Evolutionary conservation across 1,140 invertebrate species (phyloP).

Genomic region (Diploscapter pachys): DNA sequence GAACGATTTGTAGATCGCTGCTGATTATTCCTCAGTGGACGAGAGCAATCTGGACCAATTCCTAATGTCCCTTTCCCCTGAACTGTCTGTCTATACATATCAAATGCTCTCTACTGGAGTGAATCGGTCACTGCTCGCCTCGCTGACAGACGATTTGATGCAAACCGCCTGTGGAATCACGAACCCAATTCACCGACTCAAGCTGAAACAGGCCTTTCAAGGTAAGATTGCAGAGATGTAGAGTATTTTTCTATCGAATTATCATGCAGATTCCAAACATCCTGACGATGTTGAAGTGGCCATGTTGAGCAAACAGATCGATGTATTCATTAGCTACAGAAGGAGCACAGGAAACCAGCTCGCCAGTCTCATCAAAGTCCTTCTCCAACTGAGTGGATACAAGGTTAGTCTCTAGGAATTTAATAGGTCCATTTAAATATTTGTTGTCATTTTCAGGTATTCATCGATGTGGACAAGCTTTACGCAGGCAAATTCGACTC

Average conservation of each 20-base stretch:
- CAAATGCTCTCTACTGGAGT: slow-evolving; percentile 90
- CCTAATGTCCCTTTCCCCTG: slow-evolving; percentile 77
- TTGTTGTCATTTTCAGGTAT: slow-evolving; percentile 70
- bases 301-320: slow-evolving; percentile 63
- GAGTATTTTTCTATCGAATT: neutral
- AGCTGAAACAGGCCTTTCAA: slow-evolving; percentile 82
- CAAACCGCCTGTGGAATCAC: slow-evolving; percentile 80
- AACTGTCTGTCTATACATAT: slow-evolving; percentile 94
- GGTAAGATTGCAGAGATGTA: slow-evolving; percentile 62
- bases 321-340: slow-evolving; percentile 97
- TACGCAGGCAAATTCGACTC: slow-evolving; percentile 99
- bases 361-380: slow-evolving; percentile 78
- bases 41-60: slow-evolving; percentile 84
- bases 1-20: slow-evolving; percentile 64
- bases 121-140: slow-evolving; percentile 68
- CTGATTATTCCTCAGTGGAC: slow-evolving; percentile 92
- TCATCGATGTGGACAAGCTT: slow-evolving; percentile 88
- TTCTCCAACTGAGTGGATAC: slow-evolving; percentile 82
- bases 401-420: slow-evolving; percentile 60
- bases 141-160: slow-evolving; percentile 82
- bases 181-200: slow-evolving; percentile 87
- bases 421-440: slow-evolving; percentile 10
- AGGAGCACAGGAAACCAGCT: slow-evolving; percentile 95
- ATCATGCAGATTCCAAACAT: slow-evolving; percentile 52
- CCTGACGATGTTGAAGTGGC: slow-evolving; percentile 59